phyloP scores from a whole-genome alignment of 2,888 invertebrate species.

The Thumatha senex region DNA sequence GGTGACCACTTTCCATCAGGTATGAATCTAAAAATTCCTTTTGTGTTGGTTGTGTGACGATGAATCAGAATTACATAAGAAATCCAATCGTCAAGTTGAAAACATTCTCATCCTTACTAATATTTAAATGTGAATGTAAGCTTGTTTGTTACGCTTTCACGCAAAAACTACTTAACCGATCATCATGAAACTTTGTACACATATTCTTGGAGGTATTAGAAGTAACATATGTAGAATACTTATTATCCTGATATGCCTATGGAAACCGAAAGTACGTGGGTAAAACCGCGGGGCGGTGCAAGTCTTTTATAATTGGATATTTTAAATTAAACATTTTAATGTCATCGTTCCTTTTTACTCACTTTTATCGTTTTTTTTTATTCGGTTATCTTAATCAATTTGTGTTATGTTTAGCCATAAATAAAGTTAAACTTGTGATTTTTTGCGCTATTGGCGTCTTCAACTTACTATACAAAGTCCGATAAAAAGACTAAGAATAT shows the following conservation, averaged over 20 bases:
- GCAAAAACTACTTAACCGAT: too few relatives aligned
- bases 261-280: too few relatives aligned
- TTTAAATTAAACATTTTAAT: slow-evolving; percentile 18
- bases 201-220: too few relatives aligned
- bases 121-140: slow-evolving; percentile 12
- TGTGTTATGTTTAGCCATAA: slow-evolving; percentile 12
- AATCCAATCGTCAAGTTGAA: neutral
- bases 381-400: slow-evolving; percentile 19
- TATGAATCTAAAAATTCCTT: neutral
- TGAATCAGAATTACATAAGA: too few relatives aligned
- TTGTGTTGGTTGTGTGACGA: neutral
- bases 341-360: slow-evolving; percentile 21
- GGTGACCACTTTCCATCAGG: too few relatives aligned
- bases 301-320: too few relatives aligned
- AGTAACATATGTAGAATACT: too few relatives aligned
- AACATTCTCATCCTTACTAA: slow-evolving; percentile 19
- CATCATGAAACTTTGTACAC: too few relatives aligned
- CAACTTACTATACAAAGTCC: too few relatives aligned
- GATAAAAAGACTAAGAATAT: neutral
- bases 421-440: slow-evolving; percentile 17
- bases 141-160: too few relatives aligned
- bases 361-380: slow-evolving; percentile 17
- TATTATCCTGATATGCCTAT: too few relatives aligned
- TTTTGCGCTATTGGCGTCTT: slow-evolving; percentile 11
- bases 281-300: too few relatives aligned